These are phyloP conservation scores for Meiosimyza platycephala DNA, from an alignment of 2,888 invertebrate genomes.

Conservation along the genomic window DNA sequence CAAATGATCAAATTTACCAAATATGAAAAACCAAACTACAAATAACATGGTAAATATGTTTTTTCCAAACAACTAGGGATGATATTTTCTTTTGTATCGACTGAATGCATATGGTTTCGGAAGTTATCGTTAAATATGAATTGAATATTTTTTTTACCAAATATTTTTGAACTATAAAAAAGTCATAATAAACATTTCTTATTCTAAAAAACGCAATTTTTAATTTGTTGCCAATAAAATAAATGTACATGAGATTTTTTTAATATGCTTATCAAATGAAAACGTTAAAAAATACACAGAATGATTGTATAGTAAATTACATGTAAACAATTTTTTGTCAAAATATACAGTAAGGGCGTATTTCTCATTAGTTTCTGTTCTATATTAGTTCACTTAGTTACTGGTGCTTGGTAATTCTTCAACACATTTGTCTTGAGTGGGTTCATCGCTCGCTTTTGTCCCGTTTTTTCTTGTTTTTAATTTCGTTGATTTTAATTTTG, in stretches of 20 bases:
- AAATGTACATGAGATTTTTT: neutral
- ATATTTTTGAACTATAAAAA: conserved; percentile 27
- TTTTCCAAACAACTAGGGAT: conserved; percentile 1
- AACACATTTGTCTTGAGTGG: no score
- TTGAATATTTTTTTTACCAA: conserved; percentile 12
- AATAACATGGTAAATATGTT: conserved; percentile 28
- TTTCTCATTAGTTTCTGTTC: no score
- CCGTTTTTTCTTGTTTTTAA: neutral
- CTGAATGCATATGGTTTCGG: conserved; percentile 22
- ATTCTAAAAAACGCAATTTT: neutral
- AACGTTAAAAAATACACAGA: conserved; percentile 19
- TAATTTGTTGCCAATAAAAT: neutral
- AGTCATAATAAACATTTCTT: conserved; percentile 31
- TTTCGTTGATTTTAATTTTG: no score
- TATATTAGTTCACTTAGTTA: no score
- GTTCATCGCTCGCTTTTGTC: conserved; percentile 2
- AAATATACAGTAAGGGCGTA: no score
- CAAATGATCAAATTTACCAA: conserved; percentile 36
- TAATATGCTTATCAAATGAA: neutral
- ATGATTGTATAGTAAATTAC: conserved; percentile 1
- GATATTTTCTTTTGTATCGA: conserved; percentile 24
- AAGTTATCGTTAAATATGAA: conserved; percentile 15
- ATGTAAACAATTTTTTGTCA: neutral
- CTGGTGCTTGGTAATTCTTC: no score
- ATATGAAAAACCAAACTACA: conserved; percentile 26